These are phyloP conservation scores for Smutsia temminckii DNA, from an alignment of 2,797 vertebrate genomes.

Conservation along the genomic window DNA sequence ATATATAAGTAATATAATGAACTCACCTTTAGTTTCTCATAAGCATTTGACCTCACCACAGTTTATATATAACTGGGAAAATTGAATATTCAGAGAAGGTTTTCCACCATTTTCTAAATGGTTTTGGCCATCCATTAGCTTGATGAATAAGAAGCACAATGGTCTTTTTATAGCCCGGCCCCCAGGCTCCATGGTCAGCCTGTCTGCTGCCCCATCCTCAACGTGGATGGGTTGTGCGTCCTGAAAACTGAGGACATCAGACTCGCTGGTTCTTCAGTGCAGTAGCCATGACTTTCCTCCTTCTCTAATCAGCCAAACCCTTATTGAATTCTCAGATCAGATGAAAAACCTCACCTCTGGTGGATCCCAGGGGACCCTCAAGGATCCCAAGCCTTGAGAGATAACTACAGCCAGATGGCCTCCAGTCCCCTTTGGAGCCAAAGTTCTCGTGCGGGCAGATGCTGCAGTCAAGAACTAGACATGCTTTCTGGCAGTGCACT, in stretches of 20 bases:
- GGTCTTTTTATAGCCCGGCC: not conserved
- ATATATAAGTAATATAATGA: slow-evolving; percentile 76
- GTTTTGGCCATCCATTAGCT: not conserved
- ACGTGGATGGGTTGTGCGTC: not conserved
- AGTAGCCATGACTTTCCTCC: not conserved
- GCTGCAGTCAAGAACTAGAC: slow-evolving; percentile 7
- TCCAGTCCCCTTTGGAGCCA: not conserved
- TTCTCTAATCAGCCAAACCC: not conserved
- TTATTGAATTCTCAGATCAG: not conserved
- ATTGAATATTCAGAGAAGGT: slow-evolving; percentile 49
- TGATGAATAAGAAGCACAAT: not conserved
- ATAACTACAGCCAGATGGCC: not conserved
- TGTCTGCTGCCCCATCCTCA: not conserved
- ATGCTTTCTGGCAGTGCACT: slow-evolving; percentile 31
- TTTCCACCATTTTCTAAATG: not conserved
- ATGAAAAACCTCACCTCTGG: not conserved
- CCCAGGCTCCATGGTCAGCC: not conserved
- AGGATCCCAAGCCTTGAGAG: not conserved
- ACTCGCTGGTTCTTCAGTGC: not conserved
- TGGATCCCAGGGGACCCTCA: not conserved
- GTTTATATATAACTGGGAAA: slow-evolving; percentile 43
- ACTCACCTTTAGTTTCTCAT: slow-evolving; percentile 61
- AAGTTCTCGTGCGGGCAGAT: not conserved
- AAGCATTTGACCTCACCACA: slow-evolving; percentile 50
- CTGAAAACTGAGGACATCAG: not conserved